These are phyloP conservation scores for Phylloscopus whistleri DNA, from an alignment of 2,113 vertebrate genomes.

Conservation along the genomic window DNA sequence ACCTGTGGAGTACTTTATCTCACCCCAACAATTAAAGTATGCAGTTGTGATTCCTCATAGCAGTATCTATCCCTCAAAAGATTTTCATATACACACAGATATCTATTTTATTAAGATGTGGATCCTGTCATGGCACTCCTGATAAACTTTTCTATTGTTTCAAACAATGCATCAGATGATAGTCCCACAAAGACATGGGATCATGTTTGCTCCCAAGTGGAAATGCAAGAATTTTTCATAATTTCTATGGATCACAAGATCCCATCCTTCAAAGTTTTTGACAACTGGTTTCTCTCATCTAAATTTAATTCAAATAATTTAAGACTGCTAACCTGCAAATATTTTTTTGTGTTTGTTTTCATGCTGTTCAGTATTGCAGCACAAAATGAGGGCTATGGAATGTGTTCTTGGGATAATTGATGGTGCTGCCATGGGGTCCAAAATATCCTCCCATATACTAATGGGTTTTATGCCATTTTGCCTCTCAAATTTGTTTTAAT, in stretches of 20 bases:
- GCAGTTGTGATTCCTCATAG: neutral
- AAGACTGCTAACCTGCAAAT: neutral
- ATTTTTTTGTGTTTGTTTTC: neutral
- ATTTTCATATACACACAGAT: neutral
- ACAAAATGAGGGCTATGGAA: neutral
- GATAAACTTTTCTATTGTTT: neutral
- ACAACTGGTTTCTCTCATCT: neutral
- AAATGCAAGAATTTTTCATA: neutral
- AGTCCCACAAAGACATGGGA: neutral
- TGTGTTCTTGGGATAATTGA: neutral
- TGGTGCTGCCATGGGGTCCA: neutral
- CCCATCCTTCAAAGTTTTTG: neutral
- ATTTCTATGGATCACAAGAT: fast-evolving
- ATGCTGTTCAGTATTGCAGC: neutral
- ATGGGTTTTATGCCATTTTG: neutral
- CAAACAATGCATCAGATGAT: neutral
- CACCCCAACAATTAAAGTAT: neutral
- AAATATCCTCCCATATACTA: neutral
- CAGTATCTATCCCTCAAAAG: neutral
- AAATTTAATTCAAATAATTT: neutral
- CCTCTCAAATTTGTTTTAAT: conserved; percentile 41
- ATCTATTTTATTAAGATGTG: neutral
- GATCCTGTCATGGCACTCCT: neutral
- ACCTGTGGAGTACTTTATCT: neutral
- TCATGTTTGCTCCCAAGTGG: neutral